Evolutionary conservation across 2,113 vertebrate species (phyloP), one percentile per base, ranked within the genome.

Genomic region (Oncorhynchus gorbuscha): DNA sequence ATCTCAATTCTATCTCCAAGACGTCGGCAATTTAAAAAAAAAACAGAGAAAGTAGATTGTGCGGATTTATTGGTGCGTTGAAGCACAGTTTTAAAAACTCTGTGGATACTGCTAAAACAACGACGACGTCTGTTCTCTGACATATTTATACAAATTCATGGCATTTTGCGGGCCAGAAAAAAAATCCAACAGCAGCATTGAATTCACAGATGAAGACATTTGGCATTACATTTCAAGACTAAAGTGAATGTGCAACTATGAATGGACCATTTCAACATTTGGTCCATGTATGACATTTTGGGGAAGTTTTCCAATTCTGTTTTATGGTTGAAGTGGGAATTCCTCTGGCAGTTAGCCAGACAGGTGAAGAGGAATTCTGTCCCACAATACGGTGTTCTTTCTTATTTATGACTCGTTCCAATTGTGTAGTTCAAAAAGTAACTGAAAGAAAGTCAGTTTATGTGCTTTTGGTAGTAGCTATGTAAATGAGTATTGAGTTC

Each of bases 401-500:
- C 2, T 51, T 61, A 61, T 61, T 3, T 55, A 5, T 69, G 20
- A 58, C 55, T 78, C 35, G 5, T 80, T 79, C 67, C 8, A 22
- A 59, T 3, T 14, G 71, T 16, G 16, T 28, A 24, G 64, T 66
- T 66, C 64, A 26, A 22, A 1, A 67, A 73, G 26, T 67, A 30
- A 67, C 26, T 67, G 14, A 51, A 51, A 6, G 28, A 67, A 35
- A 67, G 65, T 67, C 65, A 30, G 65, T 3, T 26, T 16, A 4
- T 71, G 24, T 77, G 18, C 58, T 20, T n/a, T 61, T 8, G 58
- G 58, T 61, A n/a, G 20, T 6, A 61, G 58, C 14, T 32, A 30
- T 49, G 39, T 39, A 24, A 81, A 72, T 73, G 5, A 61, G 30
- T 26, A 51, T 69, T n/a, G 28, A 62, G 71, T 32, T 45, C 72